phyloP scores from a whole-genome alignment of 1,140 invertebrate species.

The Limonius californicus region DNA sequence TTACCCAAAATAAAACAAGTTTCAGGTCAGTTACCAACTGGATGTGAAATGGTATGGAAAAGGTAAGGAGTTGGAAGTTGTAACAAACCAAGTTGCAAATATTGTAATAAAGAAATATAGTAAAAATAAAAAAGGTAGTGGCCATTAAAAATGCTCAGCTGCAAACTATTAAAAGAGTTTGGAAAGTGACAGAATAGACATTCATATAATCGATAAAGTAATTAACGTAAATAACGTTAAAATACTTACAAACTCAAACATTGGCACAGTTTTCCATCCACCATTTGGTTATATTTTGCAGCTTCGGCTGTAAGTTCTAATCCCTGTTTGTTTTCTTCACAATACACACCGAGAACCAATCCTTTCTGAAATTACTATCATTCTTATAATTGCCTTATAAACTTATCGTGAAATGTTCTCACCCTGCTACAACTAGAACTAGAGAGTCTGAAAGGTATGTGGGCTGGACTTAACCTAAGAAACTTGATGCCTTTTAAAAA shows the following conservation, averaged over 20 bases:
- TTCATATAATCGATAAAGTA: neutral
- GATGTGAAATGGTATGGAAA: neutral
- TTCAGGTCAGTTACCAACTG: constrained; percentile 25
- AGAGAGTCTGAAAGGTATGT: too few species aligned
- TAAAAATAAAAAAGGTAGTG: neutral
- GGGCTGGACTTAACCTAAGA: constrained; percentile 31
- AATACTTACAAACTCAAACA: constrained; percentile 54
- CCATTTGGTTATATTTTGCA: constrained; percentile 50
- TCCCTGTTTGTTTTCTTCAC: constrained; percentile 47
- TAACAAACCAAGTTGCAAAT: too few species aligned
- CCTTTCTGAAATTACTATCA: constrained; percentile 46
- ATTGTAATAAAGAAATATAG: too few species aligned
- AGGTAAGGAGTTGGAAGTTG: too few species aligned
- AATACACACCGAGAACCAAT: constrained; percentile 56
- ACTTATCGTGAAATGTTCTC: neutral
- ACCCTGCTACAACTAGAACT: too few species aligned
- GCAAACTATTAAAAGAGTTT: too few species aligned
- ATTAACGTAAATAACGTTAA: neutral
- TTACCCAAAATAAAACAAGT: constrained; percentile 21
- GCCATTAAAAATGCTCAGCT: too few species aligned
- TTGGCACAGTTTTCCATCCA: constrained; percentile 50
- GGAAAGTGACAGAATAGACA: neutral
- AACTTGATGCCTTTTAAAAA: constrained; percentile 21
- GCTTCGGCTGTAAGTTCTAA: constrained; percentile 52
- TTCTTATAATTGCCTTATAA: neutral